phyloP scores from a whole-genome alignment of 2,113 vertebrate species.

The Raphicerus campestris region DNA sequence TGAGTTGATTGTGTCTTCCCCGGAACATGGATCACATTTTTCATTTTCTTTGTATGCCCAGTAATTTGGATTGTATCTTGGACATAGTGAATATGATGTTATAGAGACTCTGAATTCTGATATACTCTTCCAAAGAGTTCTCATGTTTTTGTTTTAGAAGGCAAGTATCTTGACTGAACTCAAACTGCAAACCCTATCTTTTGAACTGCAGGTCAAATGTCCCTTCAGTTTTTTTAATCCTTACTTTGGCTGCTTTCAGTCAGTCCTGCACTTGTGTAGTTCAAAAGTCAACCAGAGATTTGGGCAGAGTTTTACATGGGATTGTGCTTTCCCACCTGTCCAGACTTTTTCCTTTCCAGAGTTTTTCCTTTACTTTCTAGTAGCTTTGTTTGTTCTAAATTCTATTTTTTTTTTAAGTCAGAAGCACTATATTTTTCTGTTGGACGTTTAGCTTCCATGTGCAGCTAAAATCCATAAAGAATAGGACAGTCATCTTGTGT shows the following conservation, averaged over 20 bases:
- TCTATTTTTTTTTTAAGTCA: not conserved
- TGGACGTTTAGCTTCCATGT: not conserved
- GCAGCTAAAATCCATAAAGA: not conserved
- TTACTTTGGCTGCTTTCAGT: not conserved
- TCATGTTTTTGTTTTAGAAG: constrained; percentile 2
- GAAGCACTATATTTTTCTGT: not conserved
- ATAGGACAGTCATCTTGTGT: not conserved
- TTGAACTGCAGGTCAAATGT: not conserved
- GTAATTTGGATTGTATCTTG: not conserved
- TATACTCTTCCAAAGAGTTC: not conserved
- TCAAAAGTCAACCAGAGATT: not conserved
- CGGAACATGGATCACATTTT: not conserved
- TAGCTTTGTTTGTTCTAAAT: not conserved
- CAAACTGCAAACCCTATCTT: not conserved
- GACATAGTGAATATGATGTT: not conserved
- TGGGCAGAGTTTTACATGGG: not conserved
- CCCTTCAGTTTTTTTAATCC: not conserved
- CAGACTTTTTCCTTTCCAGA: not conserved
- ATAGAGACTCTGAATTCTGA: not conserved
- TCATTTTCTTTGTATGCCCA: not conserved
- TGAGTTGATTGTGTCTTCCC: not conserved
- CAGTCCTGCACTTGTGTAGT: not conserved
- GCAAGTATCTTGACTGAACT: not conserved
- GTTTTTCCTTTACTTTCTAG: not conserved
- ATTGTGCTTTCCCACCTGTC: not conserved